phyloP scores from a whole-genome alignment of 2,888 invertebrate species.

The Drosophila greeni region DNA sequence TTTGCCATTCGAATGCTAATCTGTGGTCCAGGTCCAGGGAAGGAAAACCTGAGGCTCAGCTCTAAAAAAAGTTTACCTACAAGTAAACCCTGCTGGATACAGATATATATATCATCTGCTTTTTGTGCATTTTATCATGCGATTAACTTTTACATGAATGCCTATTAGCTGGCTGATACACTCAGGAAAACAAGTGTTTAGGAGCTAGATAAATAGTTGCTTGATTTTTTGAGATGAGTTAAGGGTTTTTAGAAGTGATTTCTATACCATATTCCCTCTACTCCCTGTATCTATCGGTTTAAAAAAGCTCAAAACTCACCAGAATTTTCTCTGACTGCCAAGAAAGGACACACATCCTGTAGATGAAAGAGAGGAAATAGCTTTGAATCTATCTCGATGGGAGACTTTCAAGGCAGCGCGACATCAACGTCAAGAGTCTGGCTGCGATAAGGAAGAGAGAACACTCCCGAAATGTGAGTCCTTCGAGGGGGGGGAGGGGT shows the following conservation, averaged over 20 bases:
- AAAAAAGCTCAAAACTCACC: not conserved
- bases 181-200: not conserved
- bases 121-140: conserved; percentile 46
- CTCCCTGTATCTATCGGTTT: too few species aligned
- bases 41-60: conserved; percentile 9
- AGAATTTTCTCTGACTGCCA: conserved; percentile 5
- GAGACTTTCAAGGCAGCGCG: conserved; percentile 32
- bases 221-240: not conserved
- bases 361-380: conserved; percentile 11
- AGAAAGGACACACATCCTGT: conserved; percentile 6
- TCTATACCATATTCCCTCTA: too few species aligned
- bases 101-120: not conserved
- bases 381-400: conserved; percentile 12
- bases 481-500: not conserved
- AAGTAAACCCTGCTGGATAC: not conserved
- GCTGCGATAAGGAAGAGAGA: conserved; percentile 31
- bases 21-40: conserved; percentile 3
- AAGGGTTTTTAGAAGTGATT: not conserved
- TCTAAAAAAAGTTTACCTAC: conserved; percentile 26
- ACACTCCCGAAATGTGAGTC: not conserved
- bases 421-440: conserved; percentile 35
- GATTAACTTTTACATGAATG: conserved; percentile 52
- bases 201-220: not conserved
- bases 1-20: conserved; percentile 20
- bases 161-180: conserved; percentile 34